Conservation (phyloP, 2,113 vertebrate species). For the Potamarius usumacintae region DNA sequence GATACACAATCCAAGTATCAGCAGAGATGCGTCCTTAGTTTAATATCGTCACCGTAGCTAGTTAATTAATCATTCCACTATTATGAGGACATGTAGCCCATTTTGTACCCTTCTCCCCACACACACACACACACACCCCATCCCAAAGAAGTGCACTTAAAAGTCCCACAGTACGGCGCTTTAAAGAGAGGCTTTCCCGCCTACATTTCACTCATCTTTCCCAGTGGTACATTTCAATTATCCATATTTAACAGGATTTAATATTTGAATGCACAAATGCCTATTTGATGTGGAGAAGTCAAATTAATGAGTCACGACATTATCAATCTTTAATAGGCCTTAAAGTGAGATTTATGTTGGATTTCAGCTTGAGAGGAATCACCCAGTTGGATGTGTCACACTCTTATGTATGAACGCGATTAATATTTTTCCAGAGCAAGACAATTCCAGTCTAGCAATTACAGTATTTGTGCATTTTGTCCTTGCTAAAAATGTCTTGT, state of each 20-base stretch:
- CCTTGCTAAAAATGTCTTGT: neutral
- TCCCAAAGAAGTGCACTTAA: neutral
- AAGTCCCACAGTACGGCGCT: neutral
- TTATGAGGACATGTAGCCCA: neutral
- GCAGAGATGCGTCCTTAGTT: neutral
- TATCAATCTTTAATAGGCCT: conserved; percentile 64
- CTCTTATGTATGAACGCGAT: conserved; percentile 42
- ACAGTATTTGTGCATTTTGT: neutral
- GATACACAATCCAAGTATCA: neutral
- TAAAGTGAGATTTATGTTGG: conserved; percentile 59
- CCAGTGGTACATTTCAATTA: conserved; percentile 38
- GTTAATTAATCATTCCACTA: neutral
- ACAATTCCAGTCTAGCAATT: conserved; percentile 14
- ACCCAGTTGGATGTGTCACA: conserved; percentile 30
- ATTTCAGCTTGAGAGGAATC: conserved; percentile 45
- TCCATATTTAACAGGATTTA: conserved; percentile 54
- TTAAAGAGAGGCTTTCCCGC: neutral
- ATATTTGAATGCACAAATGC: conserved; percentile 60
- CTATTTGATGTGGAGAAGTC: conserved; percentile 56
- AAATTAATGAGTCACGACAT: conserved; percentile 58
- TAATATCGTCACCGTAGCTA: neutral
- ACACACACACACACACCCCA: neutral
- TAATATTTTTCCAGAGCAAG: conserved; percentile 26
- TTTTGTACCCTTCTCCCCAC: neutral
- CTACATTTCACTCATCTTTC: conserved; percentile 19